phyloP scores from a whole-genome alignment of 2,113 vertebrate species.

The Grammomys dolichurus region DNA sequence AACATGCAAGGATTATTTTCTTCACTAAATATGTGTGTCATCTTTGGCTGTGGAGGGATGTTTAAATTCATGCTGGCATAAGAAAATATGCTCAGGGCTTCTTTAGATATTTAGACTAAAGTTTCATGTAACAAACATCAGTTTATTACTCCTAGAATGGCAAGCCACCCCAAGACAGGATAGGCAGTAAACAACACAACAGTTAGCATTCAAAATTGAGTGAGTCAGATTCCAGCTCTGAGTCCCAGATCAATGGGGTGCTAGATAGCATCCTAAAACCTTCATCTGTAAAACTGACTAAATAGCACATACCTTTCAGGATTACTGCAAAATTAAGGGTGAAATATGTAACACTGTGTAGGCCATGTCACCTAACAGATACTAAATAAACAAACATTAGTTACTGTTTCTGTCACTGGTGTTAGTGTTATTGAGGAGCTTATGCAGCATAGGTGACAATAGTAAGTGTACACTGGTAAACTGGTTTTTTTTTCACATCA shows the following conservation, averaged over 20 bases:
- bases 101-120: background rate
- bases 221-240: background rate
- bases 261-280: background rate
- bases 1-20: background rate
- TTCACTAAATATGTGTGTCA: background rate
- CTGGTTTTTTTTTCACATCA: background rate
- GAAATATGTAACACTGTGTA: background rate
- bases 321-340: background rate
- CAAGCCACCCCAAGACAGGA: no score
- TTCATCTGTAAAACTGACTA: background rate
- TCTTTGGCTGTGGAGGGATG: background rate
- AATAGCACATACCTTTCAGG: background rate
- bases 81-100: background rate
- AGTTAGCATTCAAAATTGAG: background rate
- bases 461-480: background rate
- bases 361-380: background rate
- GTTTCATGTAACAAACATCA: background rate
- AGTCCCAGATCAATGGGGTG: background rate
- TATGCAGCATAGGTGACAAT: no score
- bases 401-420: background rate
- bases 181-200: background rate
- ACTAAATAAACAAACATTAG: background rate
- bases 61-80: background rate
- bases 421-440: background rate
- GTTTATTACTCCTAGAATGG: background rate